A percentile compares a stretch with the other conserved stretches of the same genome.
phyloP scores from a whole-genome alignment of 2,113 vertebrate genomes.

The Poeciliopsis turrubarensis region DNA sequence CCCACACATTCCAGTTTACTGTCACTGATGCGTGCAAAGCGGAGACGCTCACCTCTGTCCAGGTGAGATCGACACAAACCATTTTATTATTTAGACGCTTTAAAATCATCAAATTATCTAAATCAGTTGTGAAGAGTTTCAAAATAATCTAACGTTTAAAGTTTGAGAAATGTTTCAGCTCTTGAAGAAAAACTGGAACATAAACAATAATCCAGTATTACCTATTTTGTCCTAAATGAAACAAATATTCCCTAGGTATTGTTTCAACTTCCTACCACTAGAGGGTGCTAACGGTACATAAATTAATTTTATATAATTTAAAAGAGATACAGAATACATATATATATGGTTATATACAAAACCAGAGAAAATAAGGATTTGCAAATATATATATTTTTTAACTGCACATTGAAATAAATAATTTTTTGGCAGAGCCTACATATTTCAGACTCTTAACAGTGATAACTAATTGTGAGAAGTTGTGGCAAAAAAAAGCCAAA shows the following conservation, averaged over 20 bases:
- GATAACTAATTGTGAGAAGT: too few species aligned
- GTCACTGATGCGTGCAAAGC: slow-evolving; percentile 84
- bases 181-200: neutral
- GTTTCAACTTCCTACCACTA: slow-evolving; percentile 45
- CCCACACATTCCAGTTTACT: slow-evolving; percentile 78
- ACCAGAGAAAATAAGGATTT: neutral
- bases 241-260: neutral
- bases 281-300: slow-evolving; percentile 42
- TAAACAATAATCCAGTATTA: neutral
- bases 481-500: too few species aligned
- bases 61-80: slow-evolving; percentile 71
- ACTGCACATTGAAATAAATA: too few species aligned
- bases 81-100: too few species aligned
- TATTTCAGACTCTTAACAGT: too few species aligned
- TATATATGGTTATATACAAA: too few species aligned
- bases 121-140: neutral
- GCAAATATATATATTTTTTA: too few species aligned
- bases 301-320: neutral
- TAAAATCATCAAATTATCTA: neutral
- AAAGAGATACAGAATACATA: too few species aligned
- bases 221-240: neutral
- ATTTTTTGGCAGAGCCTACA: too few species aligned
- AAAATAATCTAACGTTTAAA: neutral
- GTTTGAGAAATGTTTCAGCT: neutral
- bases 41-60: slow-evolving; percentile 73